Conservation (phyloP, 2,113 vertebrate genomes). For the Catharus minimus region DNA sequence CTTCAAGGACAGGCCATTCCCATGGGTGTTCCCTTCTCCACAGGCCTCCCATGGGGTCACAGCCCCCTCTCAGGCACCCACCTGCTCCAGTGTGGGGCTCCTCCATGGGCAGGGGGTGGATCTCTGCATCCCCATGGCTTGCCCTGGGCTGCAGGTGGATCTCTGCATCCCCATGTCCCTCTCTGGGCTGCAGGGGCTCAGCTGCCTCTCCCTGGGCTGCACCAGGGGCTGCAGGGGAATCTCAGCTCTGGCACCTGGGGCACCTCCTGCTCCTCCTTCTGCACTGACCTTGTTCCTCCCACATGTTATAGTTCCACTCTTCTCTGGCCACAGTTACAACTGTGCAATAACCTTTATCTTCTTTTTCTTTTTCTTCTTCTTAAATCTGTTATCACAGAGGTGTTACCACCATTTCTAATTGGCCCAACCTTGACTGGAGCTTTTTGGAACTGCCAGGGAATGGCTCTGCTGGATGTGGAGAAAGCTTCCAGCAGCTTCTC, state of each 20-base stretch:
- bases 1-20: not conserved
- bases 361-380: not conserved
- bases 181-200: not conserved
- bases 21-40: fast-evolving
- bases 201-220: not conserved
- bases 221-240: not conserved
- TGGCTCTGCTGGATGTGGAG: not conserved
- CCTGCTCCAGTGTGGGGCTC: fast-evolving
- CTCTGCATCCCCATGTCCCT: fast-evolving
- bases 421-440: not conserved
- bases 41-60: fast-evolving
- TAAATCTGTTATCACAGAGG: not conserved
- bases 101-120: fast-evolving
- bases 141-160: fast-evolving
- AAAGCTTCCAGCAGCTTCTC: not conserved
- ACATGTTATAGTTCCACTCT: fast-evolving
- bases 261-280: not conserved
- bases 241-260: not conserved
- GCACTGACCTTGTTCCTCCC: not conserved
- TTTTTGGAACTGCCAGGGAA: not conserved
- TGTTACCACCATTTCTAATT: fast-evolving
- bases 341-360: fast-evolving
- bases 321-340: not conserved
- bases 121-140: not conserved
- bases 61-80: not conserved